Base-by-base conservation (phyloP, 2,888 invertebrate genomes). In the Drosophila pseudotalamancana region DNA sequence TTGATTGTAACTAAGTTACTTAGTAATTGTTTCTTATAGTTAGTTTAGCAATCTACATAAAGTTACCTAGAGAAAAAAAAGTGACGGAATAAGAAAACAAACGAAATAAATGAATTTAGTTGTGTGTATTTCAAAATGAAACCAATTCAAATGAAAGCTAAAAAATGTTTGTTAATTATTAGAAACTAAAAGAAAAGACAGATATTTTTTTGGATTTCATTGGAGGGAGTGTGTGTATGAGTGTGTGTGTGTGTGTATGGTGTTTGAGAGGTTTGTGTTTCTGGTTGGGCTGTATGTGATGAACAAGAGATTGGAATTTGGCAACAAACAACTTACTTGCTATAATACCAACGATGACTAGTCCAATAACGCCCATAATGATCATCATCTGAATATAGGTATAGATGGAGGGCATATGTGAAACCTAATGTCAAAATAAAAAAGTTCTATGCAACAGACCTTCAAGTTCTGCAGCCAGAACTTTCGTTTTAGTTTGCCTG, bases 391-490 rank as follows among this genome's bases (percentile, higher is more conserved):
- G 92, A 12, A 93, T 55, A 18, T 3, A 6, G 4, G 0, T 16
- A 11, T n/a, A 8, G 23, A 9, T 8, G 3, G 0, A 31, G 5
- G 4, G 8, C 27, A 11, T 11, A 19, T 23, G 35, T 6, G n/a
- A n/a, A 8, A 19, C 3, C 19, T 0, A 4, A 5, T 14, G 34
- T 14, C 12, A 14, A 25, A 9, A 8, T 25, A 4, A 8, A 3
- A 6, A 2, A 18, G 2, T 0, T 12, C 0, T 5, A 14, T 23
- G 0, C 1, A 1, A 60, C 45, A 42, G 90, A 95, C 95, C 94
- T 98, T 98, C 89, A 98, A 93, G 92, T 99, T 99, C 92, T 98
- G 97, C 95, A 98, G 95, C 98, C 98, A 99, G 91, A 97, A 98
- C 92, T 98, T 98, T 90, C 97, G 94, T 93, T 98, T 98, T 91